Conservation (phyloP, 2,888 invertebrate species). For the Mantis religiosa region DNA sequence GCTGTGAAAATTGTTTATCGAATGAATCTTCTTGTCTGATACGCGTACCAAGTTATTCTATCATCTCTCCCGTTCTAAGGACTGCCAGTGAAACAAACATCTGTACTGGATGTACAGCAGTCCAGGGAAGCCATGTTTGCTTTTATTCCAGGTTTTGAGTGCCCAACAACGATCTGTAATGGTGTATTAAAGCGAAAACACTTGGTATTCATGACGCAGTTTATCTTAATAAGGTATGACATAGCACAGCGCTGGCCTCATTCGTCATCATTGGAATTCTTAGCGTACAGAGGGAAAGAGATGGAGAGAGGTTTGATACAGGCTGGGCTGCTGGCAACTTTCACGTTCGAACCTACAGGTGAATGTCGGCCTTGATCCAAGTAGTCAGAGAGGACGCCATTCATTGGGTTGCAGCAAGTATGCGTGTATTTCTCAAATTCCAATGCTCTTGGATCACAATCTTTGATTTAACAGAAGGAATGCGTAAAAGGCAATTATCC, state of each 20-base stretch:
- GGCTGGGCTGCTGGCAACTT: not conserved
- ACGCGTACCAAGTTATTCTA: too few relatives aligned
- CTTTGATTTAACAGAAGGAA: not conserved
- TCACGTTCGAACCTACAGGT: constrained; percentile 2
- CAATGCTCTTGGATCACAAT: not conserved
- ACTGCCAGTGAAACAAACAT: not conserved
- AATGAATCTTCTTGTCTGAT: too few relatives aligned
- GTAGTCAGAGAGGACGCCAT: not conserved
- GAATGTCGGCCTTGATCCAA: not conserved
- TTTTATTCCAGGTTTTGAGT: not conserved
- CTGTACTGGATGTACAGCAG: not conserved
- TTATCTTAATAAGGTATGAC: constrained; percentile 4
- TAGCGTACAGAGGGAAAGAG: not conserved
- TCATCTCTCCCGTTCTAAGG: not conserved
- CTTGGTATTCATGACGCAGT: not conserved
- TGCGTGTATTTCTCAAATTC: not conserved
- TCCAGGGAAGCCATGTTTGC: not conserved
- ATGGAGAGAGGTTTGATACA: not conserved
- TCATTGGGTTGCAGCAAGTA: not conserved
- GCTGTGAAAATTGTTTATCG: too few relatives aligned
- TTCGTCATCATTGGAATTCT: constrained; percentile 9
- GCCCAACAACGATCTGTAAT: not conserved
- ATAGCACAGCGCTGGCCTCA: not conserved
- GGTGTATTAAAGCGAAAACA: not conserved
- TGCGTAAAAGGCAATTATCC: not conserved